Evolutionary conservation across 2,888 invertebrate genomes (phyloP), one percentile per base, ranked within the genome.

Genomic region (Himalopsyche anomala): DNA sequence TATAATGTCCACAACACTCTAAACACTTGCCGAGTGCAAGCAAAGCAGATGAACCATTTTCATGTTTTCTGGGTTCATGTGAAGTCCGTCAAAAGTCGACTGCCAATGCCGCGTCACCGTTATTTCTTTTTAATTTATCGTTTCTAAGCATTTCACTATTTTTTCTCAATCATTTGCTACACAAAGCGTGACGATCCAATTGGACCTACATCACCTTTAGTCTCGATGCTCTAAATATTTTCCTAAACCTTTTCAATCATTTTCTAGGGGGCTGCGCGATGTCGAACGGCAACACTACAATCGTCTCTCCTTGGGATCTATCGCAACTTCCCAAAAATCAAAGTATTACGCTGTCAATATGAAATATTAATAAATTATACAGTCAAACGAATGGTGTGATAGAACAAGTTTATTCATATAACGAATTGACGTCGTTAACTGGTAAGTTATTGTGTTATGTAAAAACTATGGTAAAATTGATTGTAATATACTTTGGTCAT

Each of bases 201-300:
- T 62, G 9, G n/a, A 62, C 80, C 80, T 40, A 40, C 80, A 80
- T 28, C 42, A 40, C 42, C 79, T 38, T 79, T 36, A 38, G 40
- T 40, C 79, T 40, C 17, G 38, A 11, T 38, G 36, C 79, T 42
- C n/a, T 80, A 80, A 80, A 81, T 81, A 81, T 93, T 93, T 93
- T 93, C 92, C 93, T 93, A 92, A 92, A 92, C 92, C 80, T 42
- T 92, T 93, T 93, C 91, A 92, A 92, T 90, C 91, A 92, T 92
- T 90, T 91, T 36, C 80, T 40, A 62, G 19, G 28, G 9, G 62
- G n/a, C 62, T 4, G 62, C 6, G 15, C 62, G 62, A 62, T 28
- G 19, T 28, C 62, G 19, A 28, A 62, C 62, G 40, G 80, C 4
- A 15, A 51, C 51, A 51, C 51, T 51, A 15, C 15, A 2, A 51